phyloP scores from a whole-genome alignment of 2,113 vertebrate genomes.

The Fregetta grallaria region DNA sequence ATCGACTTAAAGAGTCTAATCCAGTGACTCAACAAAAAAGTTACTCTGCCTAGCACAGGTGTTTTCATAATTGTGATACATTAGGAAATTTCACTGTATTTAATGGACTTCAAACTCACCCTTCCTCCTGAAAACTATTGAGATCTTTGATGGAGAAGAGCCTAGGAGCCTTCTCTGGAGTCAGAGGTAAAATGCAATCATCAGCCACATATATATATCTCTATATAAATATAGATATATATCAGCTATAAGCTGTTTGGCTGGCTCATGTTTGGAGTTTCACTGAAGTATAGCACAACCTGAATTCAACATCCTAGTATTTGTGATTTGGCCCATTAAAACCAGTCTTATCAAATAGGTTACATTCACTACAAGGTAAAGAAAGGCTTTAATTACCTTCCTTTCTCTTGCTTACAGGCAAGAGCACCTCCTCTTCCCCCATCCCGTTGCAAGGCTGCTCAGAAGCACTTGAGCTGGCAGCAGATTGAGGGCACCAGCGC shows the following conservation, averaged over 20 bases:
- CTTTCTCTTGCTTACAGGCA: not conserved
- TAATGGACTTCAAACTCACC: not conserved
- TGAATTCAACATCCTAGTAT: not conserved
- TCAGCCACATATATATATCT: too few relatives aligned
- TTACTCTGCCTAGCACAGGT: not conserved
- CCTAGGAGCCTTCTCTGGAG: not conserved
- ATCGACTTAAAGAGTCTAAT: not conserved
- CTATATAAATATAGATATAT: too few relatives aligned
- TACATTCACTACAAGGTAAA: not conserved
- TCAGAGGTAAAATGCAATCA: not conserved
- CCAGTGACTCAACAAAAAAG: constrained; percentile 6
- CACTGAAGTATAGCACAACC: not conserved
- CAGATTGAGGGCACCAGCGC: not conserved
- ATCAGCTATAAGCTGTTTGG: not conserved
- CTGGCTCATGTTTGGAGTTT: not conserved
- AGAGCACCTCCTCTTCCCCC: not conserved
- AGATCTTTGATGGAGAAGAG: not conserved
- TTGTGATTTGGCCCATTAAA: not conserved
- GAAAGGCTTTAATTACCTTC: not conserved
- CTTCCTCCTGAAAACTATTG: not conserved
- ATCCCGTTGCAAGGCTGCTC: not conserved
- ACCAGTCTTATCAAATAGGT: not conserved
- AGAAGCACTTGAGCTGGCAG: not conserved
- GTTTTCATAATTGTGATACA: not conserved
- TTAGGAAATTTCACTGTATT: not conserved